phyloP scores from a whole-genome alignment of 2,797 vertebrate species.

The Semaprochilodus insignis region DNA sequence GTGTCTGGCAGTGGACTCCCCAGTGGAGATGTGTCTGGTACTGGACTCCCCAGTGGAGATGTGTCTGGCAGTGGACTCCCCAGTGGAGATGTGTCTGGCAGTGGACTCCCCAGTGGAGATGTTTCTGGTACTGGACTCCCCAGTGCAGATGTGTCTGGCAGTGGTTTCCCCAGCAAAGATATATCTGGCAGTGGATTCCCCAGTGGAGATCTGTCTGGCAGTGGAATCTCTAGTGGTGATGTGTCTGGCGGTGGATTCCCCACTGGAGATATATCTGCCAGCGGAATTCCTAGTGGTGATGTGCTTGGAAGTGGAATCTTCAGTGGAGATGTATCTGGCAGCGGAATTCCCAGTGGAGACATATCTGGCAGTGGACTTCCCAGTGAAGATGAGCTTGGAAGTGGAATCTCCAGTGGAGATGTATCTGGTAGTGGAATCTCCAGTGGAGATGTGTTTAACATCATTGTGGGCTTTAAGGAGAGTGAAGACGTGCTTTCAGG shows the following conservation, averaged over 20 bases:
- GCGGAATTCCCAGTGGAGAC: constrained; percentile 54
- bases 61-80: background rate
- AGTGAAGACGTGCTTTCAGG: constrained; percentile 59
- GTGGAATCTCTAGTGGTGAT: constrained; percentile 36
- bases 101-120: constrained; percentile 23
- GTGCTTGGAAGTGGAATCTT: constrained; percentile 49
- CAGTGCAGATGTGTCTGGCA: constrained; percentile 62
- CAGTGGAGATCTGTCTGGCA: background rate
- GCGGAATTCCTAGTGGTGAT: constrained; percentile 23
- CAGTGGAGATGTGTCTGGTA: constrained; percentile 12
- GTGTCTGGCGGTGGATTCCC: constrained; percentile 50
- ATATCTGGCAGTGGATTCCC: background rate
- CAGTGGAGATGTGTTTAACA: constrained; percentile 54
- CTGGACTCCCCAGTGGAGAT: constrained; percentile 25
- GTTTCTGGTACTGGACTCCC: constrained; percentile 4
- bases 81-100: constrained; percentile 56
- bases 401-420: constrained; percentile 35
- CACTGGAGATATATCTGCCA: constrained; percentile 12
- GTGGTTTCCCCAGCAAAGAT: constrained; percentile 13
- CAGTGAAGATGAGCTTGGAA: background rate
- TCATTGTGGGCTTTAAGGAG: constrained; percentile 56
- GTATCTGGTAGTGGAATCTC: constrained; percentile 43
- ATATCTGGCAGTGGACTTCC: constrained; percentile 38
- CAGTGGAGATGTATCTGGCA: constrained; percentile 56
- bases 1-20: constrained; percentile 51